Evolutionary conservation across 2,113 vertebrate genomes (phyloP), one percentile per base, ranked within the genome.

Genomic region (Petrocephalus microphthalmus): DNA sequence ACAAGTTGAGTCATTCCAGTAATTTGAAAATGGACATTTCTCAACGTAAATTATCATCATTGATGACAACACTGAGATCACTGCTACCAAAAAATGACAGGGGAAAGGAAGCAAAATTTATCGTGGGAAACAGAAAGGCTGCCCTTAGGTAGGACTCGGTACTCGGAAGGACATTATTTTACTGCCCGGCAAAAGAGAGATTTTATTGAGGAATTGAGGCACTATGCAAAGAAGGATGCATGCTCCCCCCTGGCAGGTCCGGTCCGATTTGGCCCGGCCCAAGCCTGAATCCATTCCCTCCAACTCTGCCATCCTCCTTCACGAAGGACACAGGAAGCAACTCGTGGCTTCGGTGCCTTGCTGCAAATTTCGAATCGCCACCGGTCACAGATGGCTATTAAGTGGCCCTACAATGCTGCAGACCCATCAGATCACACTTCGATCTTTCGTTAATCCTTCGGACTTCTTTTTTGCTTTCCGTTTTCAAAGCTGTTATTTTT

Each of bases 351-450:
- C 95, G 96, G 97, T 98, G 97, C 97, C 98, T 98, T 99, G 96
- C 96, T 97, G 97, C 92, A 96, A 96, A 94, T 96, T 97, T 95
- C 94, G 94, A 96, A 96, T 97, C 93, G 98, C 98, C 98, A 98
- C 96, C 95, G 97, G 93, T 97, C 95, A 97, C 95, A 95, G 97
- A 98, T 98, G 98, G 98, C 97, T 98, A 97, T 97, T 97, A 94
- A 98, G 97, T 97, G 98, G 98, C 98, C 98, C 98, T 99, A 98
- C 95, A 95, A 99, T 99, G 98, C 98, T 99, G 98, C 98, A 99
- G 96, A 97, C 96, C 54, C 97, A 97, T 97, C 96, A 95, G 97
- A 97, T 97, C 98, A 96, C 96, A 96, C 96, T 97, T 96, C 95
- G 96, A 95, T 95, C 91, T 94, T 91, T 97, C 92, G 94, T 95